Evolutionary conservation across 1,140 invertebrate genomes (phyloP).

Genomic region (Agrypnia vestita): DNA sequence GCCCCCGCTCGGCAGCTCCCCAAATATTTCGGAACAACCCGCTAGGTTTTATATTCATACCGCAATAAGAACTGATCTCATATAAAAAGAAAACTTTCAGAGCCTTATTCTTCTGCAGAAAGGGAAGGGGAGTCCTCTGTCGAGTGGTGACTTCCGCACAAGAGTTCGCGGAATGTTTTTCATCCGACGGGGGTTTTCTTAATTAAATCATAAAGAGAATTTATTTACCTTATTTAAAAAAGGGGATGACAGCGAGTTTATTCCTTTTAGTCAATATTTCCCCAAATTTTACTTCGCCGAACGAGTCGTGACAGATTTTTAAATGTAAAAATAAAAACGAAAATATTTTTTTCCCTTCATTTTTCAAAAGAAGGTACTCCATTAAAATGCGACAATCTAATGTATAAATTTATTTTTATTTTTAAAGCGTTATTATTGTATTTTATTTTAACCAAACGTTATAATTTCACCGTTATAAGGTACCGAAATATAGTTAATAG

Average conservation of each 20-base stretch:
- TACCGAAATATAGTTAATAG: no score
- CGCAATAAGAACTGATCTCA: conserved; percentile 59
- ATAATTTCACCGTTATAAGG: no score
- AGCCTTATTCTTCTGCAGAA: conserved; percentile 53
- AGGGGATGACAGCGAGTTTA: conserved; percentile 14
- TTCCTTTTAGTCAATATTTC: conserved; percentile 32
- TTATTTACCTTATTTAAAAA: conserved; percentile 55
- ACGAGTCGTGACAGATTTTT: background rate
- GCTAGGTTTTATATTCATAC: conserved; percentile 59
- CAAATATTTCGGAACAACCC: conserved; percentile 40
- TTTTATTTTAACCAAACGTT: no score
- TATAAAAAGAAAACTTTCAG: conserved; percentile 58
- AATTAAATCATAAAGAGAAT: conserved; percentile 59
- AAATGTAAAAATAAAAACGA: no score
- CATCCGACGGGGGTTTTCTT: conserved; percentile 52
- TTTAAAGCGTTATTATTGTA: no score
- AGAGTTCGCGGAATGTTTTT: conserved; percentile 45
- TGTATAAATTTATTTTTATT: no score
- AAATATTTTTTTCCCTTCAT: no score
- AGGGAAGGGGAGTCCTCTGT: conserved; percentile 35
- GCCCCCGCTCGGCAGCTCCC: conserved; percentile 3
- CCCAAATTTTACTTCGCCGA: conserved; percentile 11
- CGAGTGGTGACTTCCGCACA: conserved; percentile 42
- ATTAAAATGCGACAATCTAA: no score
- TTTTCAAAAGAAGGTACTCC: no score